Base-by-base conservation (phyloP, 1,140 invertebrate genomes). In the Sitobion miscanthi region DNA sequence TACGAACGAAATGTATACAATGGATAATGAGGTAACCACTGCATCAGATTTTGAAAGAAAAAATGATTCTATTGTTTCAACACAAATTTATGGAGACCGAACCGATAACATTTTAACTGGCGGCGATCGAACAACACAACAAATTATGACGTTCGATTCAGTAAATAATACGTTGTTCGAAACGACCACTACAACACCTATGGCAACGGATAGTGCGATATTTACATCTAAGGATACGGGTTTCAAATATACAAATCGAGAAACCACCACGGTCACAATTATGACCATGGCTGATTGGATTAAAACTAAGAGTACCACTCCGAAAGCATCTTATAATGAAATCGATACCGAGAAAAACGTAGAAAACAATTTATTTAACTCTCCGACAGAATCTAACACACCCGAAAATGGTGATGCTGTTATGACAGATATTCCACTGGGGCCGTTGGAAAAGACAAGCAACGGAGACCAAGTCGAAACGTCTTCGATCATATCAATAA, bases 11-110 rank as follows among this genome's bases (percentile, higher is more conserved):
- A 91, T 47, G 20, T 83, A 49, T 23, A 92, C 91, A 92, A 92
- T 83, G n/a, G 77, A 47, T 83, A 85, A 92, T 92, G 91, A 92
- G 91, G 91, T 83, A 85, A 93, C 11, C 38, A 38, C 91, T 25
- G 82, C 6, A 86, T 93, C 38, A 17, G 49, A 54, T 92, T 83
- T 92, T 83, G 45, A 35, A 91, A 77, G 30, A 14, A 83, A 47
- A 91, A 90, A 90, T 7, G 89, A 69, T 30, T 62, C 52, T 90
- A 77, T 47, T 69, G 62, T 91, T 77, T 91, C 62, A 21, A 91
- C 90, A 77, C 62, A 30, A 91, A 91, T 20, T 77, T 35, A 54
- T 17, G 20, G 49, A 54, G 87, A 89, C 35, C 20, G 11, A 38
- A 91, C 90, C 6, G 45, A 82, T 77, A 30, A 77, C 69, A 47